Evolutionary conservation across 2,888 invertebrate genomes (phyloP).

Genomic region (Drosophila anomalata): DNA sequence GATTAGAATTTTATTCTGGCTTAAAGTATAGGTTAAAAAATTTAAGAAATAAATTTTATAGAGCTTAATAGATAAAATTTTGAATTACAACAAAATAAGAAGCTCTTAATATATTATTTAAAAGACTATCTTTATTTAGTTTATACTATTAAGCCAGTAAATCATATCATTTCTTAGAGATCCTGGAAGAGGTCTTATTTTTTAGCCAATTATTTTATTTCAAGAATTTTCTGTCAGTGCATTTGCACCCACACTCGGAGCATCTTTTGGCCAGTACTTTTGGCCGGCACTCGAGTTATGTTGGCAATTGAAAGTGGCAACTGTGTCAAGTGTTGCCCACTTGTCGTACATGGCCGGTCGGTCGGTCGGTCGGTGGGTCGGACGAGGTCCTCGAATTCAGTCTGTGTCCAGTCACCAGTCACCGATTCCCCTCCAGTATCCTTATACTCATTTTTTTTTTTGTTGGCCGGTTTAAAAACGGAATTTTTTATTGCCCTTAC

Average conservation of each 20-base stretch:
- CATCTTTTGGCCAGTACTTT: slow-evolving; percentile 49
- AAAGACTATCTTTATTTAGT: no score
- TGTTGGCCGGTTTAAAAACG: slow-evolving; percentile 68
- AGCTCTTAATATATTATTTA: no score
- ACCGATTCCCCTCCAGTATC: slow-evolving; percentile 17
- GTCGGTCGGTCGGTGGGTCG: neutral
- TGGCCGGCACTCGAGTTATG: slow-evolving; percentile 71
- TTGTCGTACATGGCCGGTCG: slow-evolving; percentile 70
- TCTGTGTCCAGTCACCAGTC: slow-evolving; percentile 19
- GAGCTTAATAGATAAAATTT: no score
- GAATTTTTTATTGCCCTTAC: slow-evolving; percentile 70
- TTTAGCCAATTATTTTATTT: neutral
- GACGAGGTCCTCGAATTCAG: slow-evolving; percentile 24
- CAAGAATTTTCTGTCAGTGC: slow-evolving; percentile 7
- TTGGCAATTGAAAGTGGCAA: slow-evolving; percentile 82
- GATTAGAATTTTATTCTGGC: no score
- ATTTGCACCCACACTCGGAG: slow-evolving; percentile 14
- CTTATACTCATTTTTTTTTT: slow-evolving; percentile 13
- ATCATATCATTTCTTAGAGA: no score
- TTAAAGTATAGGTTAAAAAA: no score
- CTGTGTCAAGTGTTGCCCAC: slow-evolving; percentile 81
- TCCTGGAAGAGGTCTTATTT: no score
- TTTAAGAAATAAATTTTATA: no score
- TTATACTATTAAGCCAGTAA: no score
- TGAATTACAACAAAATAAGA: no score